Evolutionary conservation across 2,113 vertebrate species (phyloP), one percentile per base, ranked within the genome.

Genomic region (Gallinago paraguaiae): DNA sequence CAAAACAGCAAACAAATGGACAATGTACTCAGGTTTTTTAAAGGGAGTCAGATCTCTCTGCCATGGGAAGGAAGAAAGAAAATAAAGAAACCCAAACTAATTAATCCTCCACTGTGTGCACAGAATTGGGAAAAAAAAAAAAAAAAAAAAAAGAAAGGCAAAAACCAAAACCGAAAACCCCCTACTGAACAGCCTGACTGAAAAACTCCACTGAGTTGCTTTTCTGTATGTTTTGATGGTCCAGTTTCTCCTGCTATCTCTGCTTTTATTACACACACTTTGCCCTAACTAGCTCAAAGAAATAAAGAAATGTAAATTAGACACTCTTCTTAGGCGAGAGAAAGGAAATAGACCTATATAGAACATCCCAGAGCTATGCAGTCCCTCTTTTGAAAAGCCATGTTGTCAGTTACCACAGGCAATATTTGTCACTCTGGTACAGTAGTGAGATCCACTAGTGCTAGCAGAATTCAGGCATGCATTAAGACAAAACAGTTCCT

Each of bases 1-100:
- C 43, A 88, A 82, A 96, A 71, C 57, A 71, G 53, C 70, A 95
- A 84, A 92, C 17, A 94, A 75, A 68, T 56, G 39, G 35, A 94
- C 93, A 87, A 94, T 35, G 70, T 17, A 13, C 12, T 72, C 10
- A 2, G 39, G 5, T 51, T 91, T 90, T 90, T 85, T 56, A 84
- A 68, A 88, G 30, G 7, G 23, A 82, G 27, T 23, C 5, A 1
- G 46, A 61, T 74, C 13, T 57, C 51, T 90, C 60, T 63, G 35
- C 9, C 18, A 51, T 4, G 22, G 50, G 9, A 77, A 74, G 19
- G 17, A 57, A 18, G 31, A 25, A 35, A 43, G 30, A 48, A 30
- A 31, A 53, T 17, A 27, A 14, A 13, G 19, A 28, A 16, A 46
- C 5, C 16, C 15, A 25, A 35, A 72, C 4, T 31, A 69, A 68